These are phyloP conservation scores for Lepus americanus DNA, from an alignment of 2,113 vertebrate species.

Conservation along the genomic window DNA sequence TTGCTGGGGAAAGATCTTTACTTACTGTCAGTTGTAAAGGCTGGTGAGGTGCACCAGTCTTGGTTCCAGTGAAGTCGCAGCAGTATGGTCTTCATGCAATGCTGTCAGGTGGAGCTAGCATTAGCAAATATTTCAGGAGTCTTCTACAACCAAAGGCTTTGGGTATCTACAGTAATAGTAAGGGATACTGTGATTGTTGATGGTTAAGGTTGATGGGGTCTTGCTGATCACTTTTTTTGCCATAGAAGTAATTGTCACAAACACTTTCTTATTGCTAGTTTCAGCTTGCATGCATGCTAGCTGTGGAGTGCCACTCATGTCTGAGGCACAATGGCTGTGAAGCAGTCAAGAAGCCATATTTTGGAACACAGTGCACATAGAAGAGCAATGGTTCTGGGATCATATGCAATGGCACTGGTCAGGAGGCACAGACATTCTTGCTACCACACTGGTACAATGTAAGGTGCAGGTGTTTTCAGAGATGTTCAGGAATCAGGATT, in stretches of 20 bases:
- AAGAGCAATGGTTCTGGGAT: background rate
- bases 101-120: background rate
- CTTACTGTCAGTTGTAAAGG: background rate
- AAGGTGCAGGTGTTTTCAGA: background rate
- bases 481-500: too few relatives aligned
- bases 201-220: background rate
- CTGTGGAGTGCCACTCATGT: background rate
- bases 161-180: background rate
- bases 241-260: background rate
- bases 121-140: background rate
- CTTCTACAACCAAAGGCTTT: background rate
- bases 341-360: background rate
- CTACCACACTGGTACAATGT: background rate
- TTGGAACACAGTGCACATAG: background rate
- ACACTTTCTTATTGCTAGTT: background rate
- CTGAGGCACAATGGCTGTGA: too few relatives aligned
- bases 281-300: background rate
- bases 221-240: background rate
- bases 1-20: background rate
- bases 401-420: too few relatives aligned
- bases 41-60: background rate
- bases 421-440: background rate
- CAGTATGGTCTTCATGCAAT: background rate
- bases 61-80: accelerated
- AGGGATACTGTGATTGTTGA: background rate